Conservation (phyloP, 2,113 vertebrate species). For the Stegastes partitus region DNA sequence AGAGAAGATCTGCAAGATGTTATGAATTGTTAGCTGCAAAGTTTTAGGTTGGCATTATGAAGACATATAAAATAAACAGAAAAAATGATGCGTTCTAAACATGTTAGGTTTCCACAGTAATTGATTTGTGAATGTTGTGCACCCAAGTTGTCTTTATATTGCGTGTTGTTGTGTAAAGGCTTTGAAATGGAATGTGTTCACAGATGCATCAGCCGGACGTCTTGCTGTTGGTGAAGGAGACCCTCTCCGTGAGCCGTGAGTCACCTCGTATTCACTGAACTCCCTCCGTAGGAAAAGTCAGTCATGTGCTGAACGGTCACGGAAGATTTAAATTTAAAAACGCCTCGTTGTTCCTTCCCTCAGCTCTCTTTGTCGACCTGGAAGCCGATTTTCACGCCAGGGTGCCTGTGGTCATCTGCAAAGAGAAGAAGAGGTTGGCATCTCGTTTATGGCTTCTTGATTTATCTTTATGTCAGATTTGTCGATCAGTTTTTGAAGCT, state of each 20-base stretch:
- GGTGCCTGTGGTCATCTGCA: constrained; percentile 94
- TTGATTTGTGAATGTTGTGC: constrained; percentile 12
- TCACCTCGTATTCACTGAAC: constrained; percentile 42
- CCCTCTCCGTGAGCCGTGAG: constrained; percentile 91
- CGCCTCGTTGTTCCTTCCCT: constrained; percentile 48
- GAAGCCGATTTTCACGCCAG: constrained; percentile 95
- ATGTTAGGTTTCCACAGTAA: not conserved
- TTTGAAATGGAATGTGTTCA: constrained; percentile 80
- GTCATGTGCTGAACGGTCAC: not conserved
- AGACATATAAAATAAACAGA: not conserved
- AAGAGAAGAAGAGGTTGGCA: constrained; percentile 91
- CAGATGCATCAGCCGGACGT: constrained; percentile 97
- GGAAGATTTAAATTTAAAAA: not conserved
- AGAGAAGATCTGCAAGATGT: not conserved
- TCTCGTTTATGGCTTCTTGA: not conserved
- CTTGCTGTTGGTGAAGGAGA: constrained; percentile 92
- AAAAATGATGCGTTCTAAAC: not conserved
- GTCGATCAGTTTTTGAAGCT: not conserved
- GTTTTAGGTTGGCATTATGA: too few relatives aligned
- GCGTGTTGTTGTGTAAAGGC: constrained; percentile 63
- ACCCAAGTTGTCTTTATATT: constrained; percentile 41
- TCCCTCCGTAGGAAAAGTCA: not conserved
- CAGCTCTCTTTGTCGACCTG: constrained; percentile 90
- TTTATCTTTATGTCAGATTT: too few relatives aligned
- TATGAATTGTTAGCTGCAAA: too few relatives aligned